phyloP scores from a whole-genome alignment of 1,140 invertebrate genomes.

The Pantala flavescens region DNA sequence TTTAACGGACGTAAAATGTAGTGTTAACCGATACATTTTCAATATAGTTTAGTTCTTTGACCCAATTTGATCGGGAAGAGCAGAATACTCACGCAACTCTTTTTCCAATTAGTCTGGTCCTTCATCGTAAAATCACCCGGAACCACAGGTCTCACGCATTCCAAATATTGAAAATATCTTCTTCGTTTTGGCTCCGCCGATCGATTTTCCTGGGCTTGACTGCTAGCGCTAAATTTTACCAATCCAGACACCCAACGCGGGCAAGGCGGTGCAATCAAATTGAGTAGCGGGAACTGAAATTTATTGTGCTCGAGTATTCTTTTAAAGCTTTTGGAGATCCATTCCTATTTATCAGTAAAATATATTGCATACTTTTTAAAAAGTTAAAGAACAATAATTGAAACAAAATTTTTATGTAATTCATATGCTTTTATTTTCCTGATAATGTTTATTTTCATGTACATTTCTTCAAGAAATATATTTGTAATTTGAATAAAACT shows the following conservation, averaged over 20 bases:
- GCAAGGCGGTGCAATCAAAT: too few species aligned
- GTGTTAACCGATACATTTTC: not conserved
- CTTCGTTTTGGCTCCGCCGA: not conserved
- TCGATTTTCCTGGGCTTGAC: not conserved
- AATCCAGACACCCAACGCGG: not conserved
- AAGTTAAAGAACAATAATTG: too few species aligned
- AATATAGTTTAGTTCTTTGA: not conserved
- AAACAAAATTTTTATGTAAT: too few species aligned
- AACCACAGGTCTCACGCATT: not conserved
- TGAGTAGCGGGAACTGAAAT: too few species aligned
- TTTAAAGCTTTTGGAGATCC: too few species aligned
- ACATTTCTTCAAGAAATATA: too few species aligned
- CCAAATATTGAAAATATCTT: conserved; percentile 8
- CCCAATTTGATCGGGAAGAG: not conserved
- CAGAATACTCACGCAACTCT: not conserved
- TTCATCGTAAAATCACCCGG: not conserved
- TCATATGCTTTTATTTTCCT: too few species aligned
- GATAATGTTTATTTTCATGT: too few species aligned
- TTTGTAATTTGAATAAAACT: too few species aligned
- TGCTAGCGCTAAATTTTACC: not conserved
- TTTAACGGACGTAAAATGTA: not conserved
- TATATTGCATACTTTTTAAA: too few species aligned
- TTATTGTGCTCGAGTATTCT: too few species aligned
- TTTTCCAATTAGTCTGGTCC: not conserved
- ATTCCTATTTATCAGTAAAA: too few species aligned